Evolutionary conservation across 2,797 vertebrate species (phyloP), one percentile per base, ranked within the genome.

Genomic region (Epinephelus malabaricus): DNA sequence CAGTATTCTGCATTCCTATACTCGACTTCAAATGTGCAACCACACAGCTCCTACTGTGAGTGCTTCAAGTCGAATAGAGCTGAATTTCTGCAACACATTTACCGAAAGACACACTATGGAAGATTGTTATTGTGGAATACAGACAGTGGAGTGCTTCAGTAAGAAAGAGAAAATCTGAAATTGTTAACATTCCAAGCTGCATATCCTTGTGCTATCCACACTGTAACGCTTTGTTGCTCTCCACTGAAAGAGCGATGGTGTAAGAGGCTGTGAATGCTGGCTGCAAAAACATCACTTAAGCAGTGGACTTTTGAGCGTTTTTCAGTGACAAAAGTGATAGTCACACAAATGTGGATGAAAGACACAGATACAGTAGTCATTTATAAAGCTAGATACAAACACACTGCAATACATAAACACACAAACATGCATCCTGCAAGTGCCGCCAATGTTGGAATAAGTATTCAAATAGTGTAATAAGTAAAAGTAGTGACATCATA

Each of bases 101-200:
- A 45, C 7, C 63, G 64, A 83, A 70, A 51, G 50, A 65, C 67
- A 50, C 27, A 56, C 5, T 25, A 3, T 4, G 61, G 17, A 51
- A 18, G 27, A 46, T 38, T 0, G 6, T 66, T 43, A 3, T 30
- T 56, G 60, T 62, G 46, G 27, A 50, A 55, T 7, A 17, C 61
- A 74, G 47, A 62, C 30, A 45, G 25, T 1, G 8, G 18, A 61
- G 69, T 75, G 19, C 12, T 40, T 9, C 1, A 71, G 12, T 18
- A 15, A 49, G 18, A 50, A 27, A 34, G 51, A 40, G 61, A 17
- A 21, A 38, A 62, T 23, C 14, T 3, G 8, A 77, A 73, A 74
- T 59, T 30, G 50, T 78, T 82, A 63, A 69, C 40, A 73, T 85
- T 86, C 45, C 40, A 38, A 5, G 18, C 21, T 46, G 12, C 3